phyloP scores from a whole-genome alignment of 2,888 invertebrate genomes.

The Pristionchus maxplancki region DNA sequence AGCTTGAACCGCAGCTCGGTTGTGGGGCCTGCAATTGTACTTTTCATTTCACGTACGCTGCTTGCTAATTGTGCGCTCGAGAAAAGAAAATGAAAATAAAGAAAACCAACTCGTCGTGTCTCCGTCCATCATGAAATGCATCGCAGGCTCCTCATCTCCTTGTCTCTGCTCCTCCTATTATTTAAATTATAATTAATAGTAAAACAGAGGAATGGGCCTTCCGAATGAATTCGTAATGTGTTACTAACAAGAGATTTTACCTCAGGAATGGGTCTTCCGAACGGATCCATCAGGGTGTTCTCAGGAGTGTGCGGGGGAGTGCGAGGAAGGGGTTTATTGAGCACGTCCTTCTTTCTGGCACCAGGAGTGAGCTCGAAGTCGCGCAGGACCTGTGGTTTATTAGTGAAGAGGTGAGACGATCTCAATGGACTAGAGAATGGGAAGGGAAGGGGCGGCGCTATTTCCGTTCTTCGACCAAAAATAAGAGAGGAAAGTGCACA shows the following conservation, averaged over 20 bases:
- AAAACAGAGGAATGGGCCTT: no score
- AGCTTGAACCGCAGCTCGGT: conserved; percentile 13
- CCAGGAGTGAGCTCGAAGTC: conserved; percentile 16
- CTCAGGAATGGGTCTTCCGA: background rate
- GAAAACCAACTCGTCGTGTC: background rate
- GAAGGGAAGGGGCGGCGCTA: no score
- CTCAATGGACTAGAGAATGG: no score
- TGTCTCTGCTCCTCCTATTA: no score
- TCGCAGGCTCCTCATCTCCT: background rate
- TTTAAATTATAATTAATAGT: no score
- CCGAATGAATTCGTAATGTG: no score
- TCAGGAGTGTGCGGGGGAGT: conserved; percentile 43
- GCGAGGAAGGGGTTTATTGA: background rate
- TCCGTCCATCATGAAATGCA: background rate
- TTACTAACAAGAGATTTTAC: background rate
- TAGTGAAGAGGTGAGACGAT: background rate
- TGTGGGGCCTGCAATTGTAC: background rate
- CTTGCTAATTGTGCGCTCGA: background rate
- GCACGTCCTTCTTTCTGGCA: background rate
- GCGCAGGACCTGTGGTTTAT: background rate
- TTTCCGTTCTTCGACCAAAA: no score
- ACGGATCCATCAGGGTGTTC: conserved; percentile 32
- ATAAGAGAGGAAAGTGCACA: no score
- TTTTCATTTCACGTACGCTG: background rate
- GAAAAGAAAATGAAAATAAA: background rate